Conservation (phyloP, 2,888 invertebrate species). For the Melangyna quadrimaculata region DNA sequence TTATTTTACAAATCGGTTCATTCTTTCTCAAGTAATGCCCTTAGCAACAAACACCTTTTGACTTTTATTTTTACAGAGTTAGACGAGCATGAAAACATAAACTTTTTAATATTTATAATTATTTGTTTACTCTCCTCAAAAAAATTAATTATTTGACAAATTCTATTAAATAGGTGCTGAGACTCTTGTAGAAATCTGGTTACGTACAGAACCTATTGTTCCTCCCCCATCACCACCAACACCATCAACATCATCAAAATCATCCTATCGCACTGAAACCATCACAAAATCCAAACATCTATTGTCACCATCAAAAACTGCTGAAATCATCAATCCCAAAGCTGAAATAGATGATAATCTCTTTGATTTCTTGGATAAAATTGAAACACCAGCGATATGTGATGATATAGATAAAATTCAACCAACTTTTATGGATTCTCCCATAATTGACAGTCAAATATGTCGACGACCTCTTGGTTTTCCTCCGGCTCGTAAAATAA, state of each 20-base stretch:
- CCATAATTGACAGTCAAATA: conserved; percentile 50
- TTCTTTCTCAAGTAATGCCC: no score
- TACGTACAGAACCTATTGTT: conserved; percentile 81
- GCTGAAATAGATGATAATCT: conserved; percentile 77
- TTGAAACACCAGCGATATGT: conserved; percentile 75
- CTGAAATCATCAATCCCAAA: conserved; percentile 72
- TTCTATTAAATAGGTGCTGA: conserved; percentile 86
- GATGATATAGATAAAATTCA: conserved; percentile 80
- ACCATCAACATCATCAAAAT: neutral
- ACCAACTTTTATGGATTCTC: conserved; percentile 77
- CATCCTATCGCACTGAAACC: conserved; percentile 25
- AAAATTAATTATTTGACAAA: neutral
- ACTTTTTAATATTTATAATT: neutral
- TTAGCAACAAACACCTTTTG: no score
- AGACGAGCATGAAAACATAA: no score
- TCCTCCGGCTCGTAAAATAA: conserved; percentile 51
- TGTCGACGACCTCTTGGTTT: conserved; percentile 40
- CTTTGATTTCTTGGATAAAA: conserved; percentile 77
- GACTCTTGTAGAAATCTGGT: conserved; percentile 88
- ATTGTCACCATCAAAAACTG: conserved; percentile 71
- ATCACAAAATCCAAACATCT: conserved; percentile 59
- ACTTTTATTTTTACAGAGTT: no score
- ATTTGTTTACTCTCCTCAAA: neutral
- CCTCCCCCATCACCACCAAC: conserved; percentile 28
- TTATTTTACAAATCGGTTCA: no score